Evolutionary conservation across 2,888 invertebrate genomes (phyloP).

Genomic region (Tortrix viridana): DNA sequence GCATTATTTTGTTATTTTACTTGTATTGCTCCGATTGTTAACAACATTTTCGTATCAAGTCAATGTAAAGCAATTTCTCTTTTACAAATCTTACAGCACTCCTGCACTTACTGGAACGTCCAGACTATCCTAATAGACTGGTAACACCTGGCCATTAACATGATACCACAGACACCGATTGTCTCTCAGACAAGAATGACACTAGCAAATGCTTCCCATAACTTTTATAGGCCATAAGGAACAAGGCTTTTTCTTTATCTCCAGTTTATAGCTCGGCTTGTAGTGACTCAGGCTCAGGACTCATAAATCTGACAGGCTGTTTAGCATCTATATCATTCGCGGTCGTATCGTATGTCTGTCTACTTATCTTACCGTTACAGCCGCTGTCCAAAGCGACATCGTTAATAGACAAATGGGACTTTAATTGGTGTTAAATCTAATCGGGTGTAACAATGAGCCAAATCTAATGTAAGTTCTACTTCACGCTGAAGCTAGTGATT

Average conservation of each 20-base stretch:
- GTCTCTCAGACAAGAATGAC: background rate
- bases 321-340: slow-evolving; percentile 34
- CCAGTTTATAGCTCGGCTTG: slow-evolving; percentile 10
- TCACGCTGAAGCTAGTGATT: background rate
- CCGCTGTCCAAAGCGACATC: slow-evolving; percentile 18
- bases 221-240: slow-evolving; percentile 18
- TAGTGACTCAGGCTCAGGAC: slow-evolving; percentile 22
- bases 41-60: too few species aligned
- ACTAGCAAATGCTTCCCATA: slow-evolving; percentile 23
- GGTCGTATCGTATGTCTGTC: slow-evolving; percentile 26
- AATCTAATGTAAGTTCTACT: slow-evolving; percentile 8
- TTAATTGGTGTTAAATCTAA: slow-evolving; percentile 36
- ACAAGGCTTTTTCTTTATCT: slow-evolving; percentile 36
- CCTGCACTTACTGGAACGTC: too few species aligned
- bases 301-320: slow-evolving; percentile 36
- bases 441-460: slow-evolving; percentile 17
- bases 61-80: too few species aligned
- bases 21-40: too few species aligned
- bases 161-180: background rate
- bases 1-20: too few species aligned
- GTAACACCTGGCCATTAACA: slow-evolving; percentile 2
- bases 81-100: too few species aligned
- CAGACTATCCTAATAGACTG: background rate
- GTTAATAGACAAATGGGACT: slow-evolving; percentile 29
- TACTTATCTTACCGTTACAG: slow-evolving; percentile 23